A percentile compares a stretch with the other conserved stretches of the same genome.
Conservation (phyloP, 2,797 vertebrate genomes). For the Enteromius mattozi region DNA sequence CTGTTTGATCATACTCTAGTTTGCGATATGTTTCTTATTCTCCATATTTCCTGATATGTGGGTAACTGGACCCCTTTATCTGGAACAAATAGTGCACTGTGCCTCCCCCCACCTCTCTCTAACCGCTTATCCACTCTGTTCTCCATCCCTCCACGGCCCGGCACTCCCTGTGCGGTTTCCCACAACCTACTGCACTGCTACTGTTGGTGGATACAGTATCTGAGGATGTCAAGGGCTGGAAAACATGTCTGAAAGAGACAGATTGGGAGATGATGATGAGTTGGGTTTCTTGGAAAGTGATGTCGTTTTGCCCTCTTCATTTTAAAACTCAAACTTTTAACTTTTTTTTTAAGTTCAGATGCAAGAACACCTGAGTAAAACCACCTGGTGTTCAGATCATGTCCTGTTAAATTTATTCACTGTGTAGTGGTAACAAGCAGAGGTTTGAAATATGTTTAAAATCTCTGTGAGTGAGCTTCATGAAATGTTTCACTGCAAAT, state of each 20-base stretch:
- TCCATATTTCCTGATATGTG: slow-evolving; percentile 55
- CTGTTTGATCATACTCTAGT: slow-evolving; percentile 36
- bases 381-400: slow-evolving; percentile 75
- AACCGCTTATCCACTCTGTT: slow-evolving; percentile 68
- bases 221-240: slow-evolving; percentile 76
- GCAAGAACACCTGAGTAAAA: slow-evolving; percentile 77
- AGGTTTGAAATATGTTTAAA: slow-evolving; percentile 69
- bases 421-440: slow-evolving; percentile 74
- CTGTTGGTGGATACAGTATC: slow-evolving; percentile 83
- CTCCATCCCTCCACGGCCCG: slow-evolving; percentile 61
- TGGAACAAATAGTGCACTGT: slow-evolving; percentile 57
- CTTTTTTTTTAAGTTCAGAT: slow-evolving; percentile 66
- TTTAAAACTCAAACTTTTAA: slow-evolving; percentile 19
- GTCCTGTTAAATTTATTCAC: slow-evolving; percentile 74
- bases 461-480: not conserved
- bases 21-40: slow-evolving; percentile 59
- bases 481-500: not conserved
- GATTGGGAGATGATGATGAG: slow-evolving; percentile 75
- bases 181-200: slow-evolving; percentile 73
- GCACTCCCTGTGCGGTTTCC: slow-evolving; percentile 68
- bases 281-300: slow-evolving; percentile 53
- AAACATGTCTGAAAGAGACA: slow-evolving; percentile 78
- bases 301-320: slow-evolving; percentile 60
- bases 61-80: slow-evolving; percentile 60
- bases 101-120: slow-evolving; percentile 55